Conservation (phyloP, 2,888 invertebrate species). For the Imbricaverruca yamaguchii region DNA sequence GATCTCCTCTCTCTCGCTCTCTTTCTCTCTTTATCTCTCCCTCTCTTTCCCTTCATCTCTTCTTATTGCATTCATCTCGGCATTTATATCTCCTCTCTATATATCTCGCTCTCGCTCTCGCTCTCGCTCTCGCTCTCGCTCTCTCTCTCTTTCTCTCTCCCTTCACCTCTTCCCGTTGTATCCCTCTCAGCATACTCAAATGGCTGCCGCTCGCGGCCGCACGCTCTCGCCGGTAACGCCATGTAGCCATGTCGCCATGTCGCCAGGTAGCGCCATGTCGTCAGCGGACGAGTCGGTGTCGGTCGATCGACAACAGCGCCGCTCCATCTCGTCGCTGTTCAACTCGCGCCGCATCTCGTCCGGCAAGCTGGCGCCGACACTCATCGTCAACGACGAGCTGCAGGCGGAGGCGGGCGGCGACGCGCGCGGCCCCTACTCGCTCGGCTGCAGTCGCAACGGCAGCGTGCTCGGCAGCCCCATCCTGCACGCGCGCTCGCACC, state of each 20-base stretch:
- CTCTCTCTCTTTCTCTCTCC: no score
- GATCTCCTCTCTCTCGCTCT: no score
- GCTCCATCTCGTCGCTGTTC: slow-evolving; percentile 14
- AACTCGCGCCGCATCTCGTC: slow-evolving; percentile 1
- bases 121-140: no score
- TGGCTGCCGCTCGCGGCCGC: no score
- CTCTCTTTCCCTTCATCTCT: no score
- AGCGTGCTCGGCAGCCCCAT: slow-evolving; percentile 12
- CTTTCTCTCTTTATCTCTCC: no score
- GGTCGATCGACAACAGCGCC: not conserved
- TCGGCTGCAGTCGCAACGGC: slow-evolving; percentile 8
- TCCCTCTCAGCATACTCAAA: no score
- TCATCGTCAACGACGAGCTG: slow-evolving; percentile 20
- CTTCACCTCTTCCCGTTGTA: no score
- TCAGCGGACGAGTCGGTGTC: not conserved
- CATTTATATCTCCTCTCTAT: no score
- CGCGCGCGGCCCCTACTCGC: not conserved
- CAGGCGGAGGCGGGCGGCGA: not conserved
- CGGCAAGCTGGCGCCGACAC: slow-evolving; percentile 15
- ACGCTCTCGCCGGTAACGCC: not conserved
- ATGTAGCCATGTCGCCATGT: no score
- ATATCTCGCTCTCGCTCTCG: no score
- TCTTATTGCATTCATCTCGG: no score
- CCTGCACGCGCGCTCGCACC: not conserved
- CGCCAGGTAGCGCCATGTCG: not conserved